Evolutionary conservation across 2,797 vertebrate genomes (phyloP), one percentile per base, ranked within the genome.

Genomic region (Pogoniulus pusillus): DNA sequence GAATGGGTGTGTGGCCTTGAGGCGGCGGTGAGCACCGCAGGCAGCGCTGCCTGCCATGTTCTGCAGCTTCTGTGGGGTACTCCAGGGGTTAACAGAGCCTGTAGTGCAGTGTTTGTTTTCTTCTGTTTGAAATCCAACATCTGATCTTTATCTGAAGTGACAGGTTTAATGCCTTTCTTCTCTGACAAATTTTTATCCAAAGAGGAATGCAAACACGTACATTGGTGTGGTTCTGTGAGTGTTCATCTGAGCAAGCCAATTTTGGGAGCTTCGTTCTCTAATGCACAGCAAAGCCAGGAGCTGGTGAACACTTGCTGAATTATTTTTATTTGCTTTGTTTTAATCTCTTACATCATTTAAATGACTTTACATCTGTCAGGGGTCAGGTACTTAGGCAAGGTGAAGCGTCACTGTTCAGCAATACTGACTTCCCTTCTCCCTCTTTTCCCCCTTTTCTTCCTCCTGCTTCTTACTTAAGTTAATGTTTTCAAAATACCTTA

Each of bases 61-160:
- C 24, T 7, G 17, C n/a, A 49, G 60, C 59, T 90, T 63, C 72
- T 3, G 3, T 14, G 29, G 43, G 39, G 73, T 60, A 59, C 81
- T 93, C 79, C 79, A 94, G 57, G 96, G 94, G 96, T 96, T 97
- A 96, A 97, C 19, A 37, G 90, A 96, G 85, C 71, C 73, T 37
- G 30, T 51, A 82, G 95, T 68, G 55, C 87, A 91, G 95, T 96
- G 96, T 98, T 97, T 98, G 97, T 97, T 93, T 97, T 97, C 95
- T 97, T 96, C 98, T 98, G 97, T 97, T 98, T 98, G 98, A 97
- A 98, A 97, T 98, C 97, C 98, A 97, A 97, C 98, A 98, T 98
- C 97, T 98, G 98, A 98, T 98, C 98, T 98, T 98, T 98, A 98
- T 98, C 97, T 97, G 97, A 97, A 93, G 97, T 97, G 98, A 98